A percentile compares a stretch with the other conserved stretches of the same genome.
phyloP scores from a whole-genome alignment of 2,113 vertebrate genomes.

The Pachyramphus minor region DNA sequence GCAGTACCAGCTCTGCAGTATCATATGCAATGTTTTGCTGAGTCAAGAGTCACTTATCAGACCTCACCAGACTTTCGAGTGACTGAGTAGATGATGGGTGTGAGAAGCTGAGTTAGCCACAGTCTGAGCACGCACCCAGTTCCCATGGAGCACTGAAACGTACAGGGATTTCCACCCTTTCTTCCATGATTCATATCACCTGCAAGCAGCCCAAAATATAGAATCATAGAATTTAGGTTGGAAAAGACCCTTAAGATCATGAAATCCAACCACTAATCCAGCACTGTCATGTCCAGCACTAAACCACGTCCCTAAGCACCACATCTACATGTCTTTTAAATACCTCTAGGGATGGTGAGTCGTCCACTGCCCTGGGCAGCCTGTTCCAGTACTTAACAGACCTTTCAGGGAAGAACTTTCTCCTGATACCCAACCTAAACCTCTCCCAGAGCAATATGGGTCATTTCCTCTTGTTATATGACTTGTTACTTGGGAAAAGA shows the following conservation, averaged over 20 bases:
- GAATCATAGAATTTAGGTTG: neutral
- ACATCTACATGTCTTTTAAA: neutral
- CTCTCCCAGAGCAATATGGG: neutral
- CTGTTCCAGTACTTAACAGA: neutral
- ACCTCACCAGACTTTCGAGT: neutral
- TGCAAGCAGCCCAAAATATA: neutral
- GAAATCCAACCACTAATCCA: neutral
- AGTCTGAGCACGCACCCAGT: neutral
- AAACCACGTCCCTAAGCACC: neutral
- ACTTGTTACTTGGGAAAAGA: neutral
- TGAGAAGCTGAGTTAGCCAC: neutral
- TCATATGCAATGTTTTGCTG: constrained; percentile 16
- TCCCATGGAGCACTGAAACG: neutral
- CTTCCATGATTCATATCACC: neutral
- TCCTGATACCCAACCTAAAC: neutral
- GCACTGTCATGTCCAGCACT: neutral
- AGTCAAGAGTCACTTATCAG: constrained; percentile 55
- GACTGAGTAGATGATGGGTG: neutral
- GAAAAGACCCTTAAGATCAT: neutral
- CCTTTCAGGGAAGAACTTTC: neutral
- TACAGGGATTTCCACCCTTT: neutral
- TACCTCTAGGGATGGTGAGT: neutral
- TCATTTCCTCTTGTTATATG: accelerated
- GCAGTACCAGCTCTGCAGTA: neutral
- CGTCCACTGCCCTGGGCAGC: neutral